phyloP scores from a whole-genome alignment of 2,797 vertebrate genomes.

The Tragopan temminckii region DNA sequence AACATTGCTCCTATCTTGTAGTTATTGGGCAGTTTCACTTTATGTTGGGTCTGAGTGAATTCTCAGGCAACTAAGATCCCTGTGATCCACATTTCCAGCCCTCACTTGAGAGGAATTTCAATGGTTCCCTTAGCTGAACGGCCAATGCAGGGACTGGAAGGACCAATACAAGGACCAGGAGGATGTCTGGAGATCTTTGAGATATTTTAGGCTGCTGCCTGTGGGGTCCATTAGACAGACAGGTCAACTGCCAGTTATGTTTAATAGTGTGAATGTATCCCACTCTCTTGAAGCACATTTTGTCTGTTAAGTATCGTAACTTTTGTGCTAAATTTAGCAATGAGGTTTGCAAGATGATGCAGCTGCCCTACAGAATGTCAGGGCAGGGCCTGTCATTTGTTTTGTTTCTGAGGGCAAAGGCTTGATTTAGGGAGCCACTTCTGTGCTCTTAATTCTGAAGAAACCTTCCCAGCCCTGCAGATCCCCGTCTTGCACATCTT shows the following conservation, averaged over 20 bases:
- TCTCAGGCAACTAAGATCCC: background rate
- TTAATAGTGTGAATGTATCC: background rate
- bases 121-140: background rate
- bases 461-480: background rate
- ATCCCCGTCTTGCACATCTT: rapidly evolving
- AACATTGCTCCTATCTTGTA: background rate
- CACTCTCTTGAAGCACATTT: background rate
- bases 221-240: background rate
- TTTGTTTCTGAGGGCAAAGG: background rate
- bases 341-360: rapidly evolving
- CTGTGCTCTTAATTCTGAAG: background rate
- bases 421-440: background rate
- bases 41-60: background rate
- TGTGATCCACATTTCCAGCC: background rate
- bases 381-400: background rate
- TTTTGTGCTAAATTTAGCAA: background rate
- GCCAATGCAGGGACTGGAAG: background rate
- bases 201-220: background rate
- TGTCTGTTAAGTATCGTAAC: background rate
- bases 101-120: background rate
- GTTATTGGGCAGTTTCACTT: background rate
- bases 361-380: background rate
- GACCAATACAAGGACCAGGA: background rate
- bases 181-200: background rate
- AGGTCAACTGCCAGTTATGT: background rate